phyloP scores from a whole-genome alignment of 2,888 invertebrate genomes.

The Aphodius granarius region DNA sequence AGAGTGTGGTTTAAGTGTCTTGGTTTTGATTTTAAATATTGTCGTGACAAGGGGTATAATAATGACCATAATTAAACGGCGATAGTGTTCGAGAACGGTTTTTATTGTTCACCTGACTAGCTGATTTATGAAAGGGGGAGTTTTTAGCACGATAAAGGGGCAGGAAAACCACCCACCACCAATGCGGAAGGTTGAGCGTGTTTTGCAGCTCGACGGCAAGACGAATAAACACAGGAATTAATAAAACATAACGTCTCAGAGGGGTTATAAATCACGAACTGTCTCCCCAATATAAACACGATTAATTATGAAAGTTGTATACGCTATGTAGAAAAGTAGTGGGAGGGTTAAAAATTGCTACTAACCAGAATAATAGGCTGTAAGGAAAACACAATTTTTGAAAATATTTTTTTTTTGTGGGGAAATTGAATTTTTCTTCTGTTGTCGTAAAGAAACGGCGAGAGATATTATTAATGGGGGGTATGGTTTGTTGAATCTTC shows the following conservation, averaged over 20 bases:
- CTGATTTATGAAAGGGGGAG: neutral
- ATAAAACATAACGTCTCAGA: constrained; percentile 34
- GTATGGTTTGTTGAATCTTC: too few species aligned
- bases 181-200: neutral
- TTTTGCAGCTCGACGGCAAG: constrained; percentile 8
- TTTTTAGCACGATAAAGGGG: neutral
- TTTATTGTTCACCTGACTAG: neutral
- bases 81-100: neutral
- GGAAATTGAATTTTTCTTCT: too few species aligned
- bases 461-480: too few species aligned
- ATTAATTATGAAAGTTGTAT: constrained; percentile 36
- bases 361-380: too few species aligned
- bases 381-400: too few species aligned
- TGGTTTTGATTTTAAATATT: too few species aligned
- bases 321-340: neutral
- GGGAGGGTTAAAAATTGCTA: too few species aligned
- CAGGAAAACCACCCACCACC: neutral
- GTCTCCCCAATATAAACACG: constrained; percentile 36
- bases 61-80: neutral
- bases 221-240: constrained; percentile 34
- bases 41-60: neutral
- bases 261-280: constrained; percentile 35
- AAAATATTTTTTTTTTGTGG: too few species aligned
- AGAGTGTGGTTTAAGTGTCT: too few species aligned
- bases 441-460: too few species aligned